Percentiles rank a stretch among this genome's conserved stretches.
These are phyloP conservation scores for Notothenia coriiceps DNA, from an alignment of 2,113 vertebrate species.

Conservation along the genomic window DNA sequence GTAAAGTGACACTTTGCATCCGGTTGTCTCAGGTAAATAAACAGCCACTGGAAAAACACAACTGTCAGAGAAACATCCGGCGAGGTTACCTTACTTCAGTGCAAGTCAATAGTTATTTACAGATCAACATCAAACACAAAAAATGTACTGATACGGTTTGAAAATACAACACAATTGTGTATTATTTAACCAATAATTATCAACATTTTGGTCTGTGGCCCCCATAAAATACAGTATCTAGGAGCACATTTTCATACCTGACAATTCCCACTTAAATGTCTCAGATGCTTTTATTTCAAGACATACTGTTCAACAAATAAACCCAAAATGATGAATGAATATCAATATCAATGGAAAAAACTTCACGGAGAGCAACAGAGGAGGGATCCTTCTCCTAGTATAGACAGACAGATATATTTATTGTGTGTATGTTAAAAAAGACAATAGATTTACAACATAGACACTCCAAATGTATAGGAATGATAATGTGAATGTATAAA, in stretches of 20 bases:
- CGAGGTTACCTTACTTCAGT: not conserved
- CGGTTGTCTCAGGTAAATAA: constrained; percentile 77
- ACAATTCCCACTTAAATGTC: not conserved
- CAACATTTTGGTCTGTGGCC: too few species aligned
- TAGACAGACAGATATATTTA: too few species aligned
- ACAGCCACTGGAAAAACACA: constrained; percentile 67
- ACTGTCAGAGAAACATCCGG: constrained; percentile 53
- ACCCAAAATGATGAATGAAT: too few species aligned
- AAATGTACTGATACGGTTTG: not conserved
- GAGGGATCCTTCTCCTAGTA: too few species aligned
- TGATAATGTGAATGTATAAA: too few species aligned
- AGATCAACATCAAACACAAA: not conserved
- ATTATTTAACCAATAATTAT: not conserved
- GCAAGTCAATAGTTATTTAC: not conserved
- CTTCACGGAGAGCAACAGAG: too few species aligned
- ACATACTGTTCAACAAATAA: not conserved
- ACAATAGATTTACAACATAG: too few species aligned
- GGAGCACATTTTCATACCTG: too few species aligned
- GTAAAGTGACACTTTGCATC: constrained; percentile 40
- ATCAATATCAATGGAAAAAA: too few species aligned
- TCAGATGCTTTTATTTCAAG: not conserved
- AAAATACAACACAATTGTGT: not conserved
- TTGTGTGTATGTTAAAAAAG: too few species aligned
- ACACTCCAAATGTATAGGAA: too few species aligned
- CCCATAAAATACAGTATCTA: too few species aligned